These are phyloP conservation scores for Lucifuga dentata DNA, from an alignment of 2,113 vertebrate species.

Conservation along the genomic window DNA sequence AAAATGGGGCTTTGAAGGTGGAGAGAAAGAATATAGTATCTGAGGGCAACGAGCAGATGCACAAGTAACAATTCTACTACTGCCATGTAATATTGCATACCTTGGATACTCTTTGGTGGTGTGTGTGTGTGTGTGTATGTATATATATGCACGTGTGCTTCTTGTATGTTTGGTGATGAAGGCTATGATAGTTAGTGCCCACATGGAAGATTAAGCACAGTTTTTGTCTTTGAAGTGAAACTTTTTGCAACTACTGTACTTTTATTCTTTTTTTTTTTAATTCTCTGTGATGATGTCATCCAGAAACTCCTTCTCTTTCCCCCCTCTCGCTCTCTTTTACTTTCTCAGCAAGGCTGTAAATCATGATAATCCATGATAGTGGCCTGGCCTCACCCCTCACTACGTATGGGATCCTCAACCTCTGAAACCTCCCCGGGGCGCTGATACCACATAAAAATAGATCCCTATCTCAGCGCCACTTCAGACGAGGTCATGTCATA, in stretches of 20 bases:
- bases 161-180: not conserved
- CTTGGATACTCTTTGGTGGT: too few species aligned
- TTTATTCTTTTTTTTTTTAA: constrained; percentile 32
- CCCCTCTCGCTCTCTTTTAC: constrained; percentile 32
- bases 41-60: constrained; percentile 39
- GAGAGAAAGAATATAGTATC: constrained; percentile 50
- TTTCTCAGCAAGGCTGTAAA: constrained; percentile 71
- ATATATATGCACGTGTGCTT: too few species aligned
- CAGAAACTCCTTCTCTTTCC: constrained; percentile 56
- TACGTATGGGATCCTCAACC: constrained; percentile 78
- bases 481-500: constrained; percentile 79
- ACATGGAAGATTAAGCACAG: constrained; percentile 24
- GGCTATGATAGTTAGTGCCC: not conserved
- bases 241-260: constrained; percentile 58
- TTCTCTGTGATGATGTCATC: constrained; percentile 72
- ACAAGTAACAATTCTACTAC: constrained; percentile 25
- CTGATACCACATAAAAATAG: constrained; percentile 82
- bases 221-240: constrained; percentile 38
- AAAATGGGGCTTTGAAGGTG: constrained; percentile 50
- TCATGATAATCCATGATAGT: constrained; percentile 81
- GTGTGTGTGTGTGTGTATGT: not conserved
- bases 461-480: constrained; percentile 77
- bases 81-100: constrained; percentile 18
- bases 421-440: constrained; percentile 68
- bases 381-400: constrained; percentile 78